Conservation (phyloP, 2,113 vertebrate genomes). For the Hippoglossus stenolepis region DNA sequence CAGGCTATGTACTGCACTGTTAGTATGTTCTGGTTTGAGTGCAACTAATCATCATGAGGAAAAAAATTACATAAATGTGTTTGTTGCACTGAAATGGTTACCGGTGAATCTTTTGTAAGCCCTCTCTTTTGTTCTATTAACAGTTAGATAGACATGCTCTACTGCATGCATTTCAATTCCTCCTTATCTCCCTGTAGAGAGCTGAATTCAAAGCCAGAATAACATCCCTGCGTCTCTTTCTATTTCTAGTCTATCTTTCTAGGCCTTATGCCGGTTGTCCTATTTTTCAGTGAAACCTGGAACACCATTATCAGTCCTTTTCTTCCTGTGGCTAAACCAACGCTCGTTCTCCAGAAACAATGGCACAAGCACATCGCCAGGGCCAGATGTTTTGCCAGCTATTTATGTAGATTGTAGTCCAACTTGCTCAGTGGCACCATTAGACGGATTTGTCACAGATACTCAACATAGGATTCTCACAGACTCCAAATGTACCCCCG, state of each 20-base stretch:
- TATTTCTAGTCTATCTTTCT: slow-evolving; percentile 48
- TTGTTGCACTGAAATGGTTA: slow-evolving; percentile 28
- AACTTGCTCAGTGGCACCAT: background rate
- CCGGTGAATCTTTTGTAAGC: slow-evolving; percentile 39
- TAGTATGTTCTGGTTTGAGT: slow-evolving; percentile 9
- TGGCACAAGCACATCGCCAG: slow-evolving; percentile 7
- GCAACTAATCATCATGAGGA: slow-evolving; percentile 22
- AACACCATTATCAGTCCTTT: slow-evolving; percentile 14
- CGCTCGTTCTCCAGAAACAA: background rate
- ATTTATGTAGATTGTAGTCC: slow-evolving; percentile 21
- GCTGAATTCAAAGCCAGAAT: slow-evolving; percentile 44
- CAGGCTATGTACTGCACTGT: background rate
- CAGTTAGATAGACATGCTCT: slow-evolving; percentile 32
- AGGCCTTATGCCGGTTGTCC: slow-evolving; percentile 38
- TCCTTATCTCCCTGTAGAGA: slow-evolving; percentile 45
- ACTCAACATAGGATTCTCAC: slow-evolving; percentile 3
- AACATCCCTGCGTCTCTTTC: slow-evolving; percentile 27
- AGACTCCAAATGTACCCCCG: slow-evolving; percentile 16
- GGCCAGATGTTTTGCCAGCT: slow-evolving; percentile 31
- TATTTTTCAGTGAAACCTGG: slow-evolving; percentile 42
- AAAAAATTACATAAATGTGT: slow-evolving; percentile 20
- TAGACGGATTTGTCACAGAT: background rate
- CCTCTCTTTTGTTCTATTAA: slow-evolving; percentile 42
- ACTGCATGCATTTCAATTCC: slow-evolving; percentile 22
- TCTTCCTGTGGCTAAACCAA: slow-evolving; percentile 9